Evolutionary conservation across 2,113 vertebrate genomes (phyloP), one percentile per base, ranked within the genome.

Genomic region (Tachysurus fulvidraco): DNA sequence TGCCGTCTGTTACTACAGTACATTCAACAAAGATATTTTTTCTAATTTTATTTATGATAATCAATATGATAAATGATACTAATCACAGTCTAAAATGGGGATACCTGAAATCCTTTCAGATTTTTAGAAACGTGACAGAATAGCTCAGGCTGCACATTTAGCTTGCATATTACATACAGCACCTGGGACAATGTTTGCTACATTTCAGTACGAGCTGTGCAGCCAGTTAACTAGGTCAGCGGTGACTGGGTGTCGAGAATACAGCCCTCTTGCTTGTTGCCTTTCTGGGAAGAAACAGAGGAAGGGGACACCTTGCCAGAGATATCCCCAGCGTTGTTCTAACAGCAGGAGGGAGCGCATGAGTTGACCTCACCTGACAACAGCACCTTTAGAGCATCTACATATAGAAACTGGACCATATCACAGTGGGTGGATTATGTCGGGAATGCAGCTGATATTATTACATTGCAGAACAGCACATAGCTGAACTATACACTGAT

Each of bases 221-320:
- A 86, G 76, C 67, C 67, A 81, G 77, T 89, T 87, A 89, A 82
- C 85, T 89, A 89, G 88, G 85, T 87, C 88, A 89, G 82, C 52
- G 4, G 28, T 76, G 80, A 60, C 88, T 89, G 81, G 71, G 65
- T 67, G 77, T 83, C 62, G 57, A 85, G 81, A 87, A 87, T 83
- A 67, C 83, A 87, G 71, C 71, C 73, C 57, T 89, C 36, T 46
- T 79, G 84, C 81, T 59, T 25, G 64, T 67, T 88, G 80, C 84
- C 84, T 83, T 67, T 86, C 81, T 80, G 62, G 64, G 88, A 83
- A 83, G 81, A 87, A 83, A 79, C 62, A 60, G 81, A 84, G 81
- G 76, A 88, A 89, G 83, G 62, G 83, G 85, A 85, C 69, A 64
- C 77, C 87, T 84, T 87, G 71, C 86, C 87, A 88, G 69, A 83